These are phyloP conservation scores for Petrosia ficiformis DNA, from an alignment of 37 sponge, comb jelly and placozoan species.

Conservation along the genomic window DNA sequence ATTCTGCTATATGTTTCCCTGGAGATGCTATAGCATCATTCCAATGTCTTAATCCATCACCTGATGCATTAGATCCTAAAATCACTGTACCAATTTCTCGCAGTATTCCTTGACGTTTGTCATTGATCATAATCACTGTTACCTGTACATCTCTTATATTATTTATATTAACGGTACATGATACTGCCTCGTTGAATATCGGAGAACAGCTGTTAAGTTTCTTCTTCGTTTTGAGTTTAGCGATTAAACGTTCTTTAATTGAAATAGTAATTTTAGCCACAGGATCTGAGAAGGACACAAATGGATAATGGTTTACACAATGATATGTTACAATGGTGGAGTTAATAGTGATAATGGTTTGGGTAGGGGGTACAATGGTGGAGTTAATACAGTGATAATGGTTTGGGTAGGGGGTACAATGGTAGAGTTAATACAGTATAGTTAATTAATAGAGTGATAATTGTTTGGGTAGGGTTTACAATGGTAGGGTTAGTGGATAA, in stretches of 20 bases:
- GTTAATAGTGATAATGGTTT: not conserved
- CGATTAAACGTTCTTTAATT: constrained; percentile 25
- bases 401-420: not conserved
- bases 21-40: constrained; percentile 57
- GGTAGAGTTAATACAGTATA: too few relatives aligned
- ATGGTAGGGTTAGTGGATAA: too few relatives aligned
- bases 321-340: too few relatives aligned
- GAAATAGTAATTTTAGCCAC: constrained; percentile 41
- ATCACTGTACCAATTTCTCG: constrained; percentile 46
- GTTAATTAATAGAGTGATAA: too few relatives aligned
- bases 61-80: constrained; percentile 23
- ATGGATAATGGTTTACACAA: too few relatives aligned
- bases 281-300: too few relatives aligned
- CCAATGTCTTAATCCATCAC: constrained; percentile 66
- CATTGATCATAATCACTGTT: constrained; percentile 32
- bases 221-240: constrained; percentile 32
- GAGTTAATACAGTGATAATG: not conserved
- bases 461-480: too few relatives aligned
- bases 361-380: not conserved
- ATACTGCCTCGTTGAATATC: constrained; percentile 64
- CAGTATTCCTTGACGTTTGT: constrained; percentile 11
- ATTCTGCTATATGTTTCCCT: constrained; percentile 67
- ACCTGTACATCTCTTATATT: constrained; percentile 15
- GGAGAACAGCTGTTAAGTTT: constrained; percentile 40
- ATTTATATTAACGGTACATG: constrained; percentile 19